Evolutionary conservation across 2,888 invertebrate species (phyloP).

Genomic region (Cyclophora punctaria): DNA sequence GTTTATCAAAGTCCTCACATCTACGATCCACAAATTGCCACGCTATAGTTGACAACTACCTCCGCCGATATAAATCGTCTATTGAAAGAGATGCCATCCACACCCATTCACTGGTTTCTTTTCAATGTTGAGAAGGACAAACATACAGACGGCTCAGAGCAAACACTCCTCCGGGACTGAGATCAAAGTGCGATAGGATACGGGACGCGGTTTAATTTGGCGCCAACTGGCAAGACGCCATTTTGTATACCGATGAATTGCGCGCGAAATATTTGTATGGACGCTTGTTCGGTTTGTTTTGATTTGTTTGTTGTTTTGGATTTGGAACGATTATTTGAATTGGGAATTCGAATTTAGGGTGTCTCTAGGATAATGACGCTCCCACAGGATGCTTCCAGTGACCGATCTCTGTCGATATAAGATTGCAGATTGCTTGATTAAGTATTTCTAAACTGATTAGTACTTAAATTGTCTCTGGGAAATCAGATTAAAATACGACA

Average conservation of each 20-base stretch:
- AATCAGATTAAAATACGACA: too few relatives aligned
- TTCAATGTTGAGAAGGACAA: constrained; percentile 54
- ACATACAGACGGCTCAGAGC: constrained; percentile 50
- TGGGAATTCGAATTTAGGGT: too few relatives aligned
- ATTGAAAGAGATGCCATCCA: constrained; percentile 49
- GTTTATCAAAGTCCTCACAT: constrained; percentile 47
- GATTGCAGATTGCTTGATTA: too few relatives aligned
- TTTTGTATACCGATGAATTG: constrained; percentile 36
- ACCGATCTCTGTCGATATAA: too few relatives aligned
- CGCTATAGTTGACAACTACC: constrained; percentile 50
- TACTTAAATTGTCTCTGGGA: too few relatives aligned
- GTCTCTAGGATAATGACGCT: too few relatives aligned
- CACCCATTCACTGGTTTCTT: constrained; percentile 52
- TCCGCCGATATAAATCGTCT: constrained; percentile 68
- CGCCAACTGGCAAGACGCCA: constrained; percentile 65
- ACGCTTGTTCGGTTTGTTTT: too few relatives aligned
- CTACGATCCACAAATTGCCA: constrained; percentile 69
- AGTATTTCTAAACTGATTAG: too few relatives aligned
- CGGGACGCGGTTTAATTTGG: constrained; percentile 65
- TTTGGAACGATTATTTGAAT: too few relatives aligned
- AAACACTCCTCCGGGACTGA: constrained; percentile 61
- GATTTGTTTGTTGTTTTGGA: too few relatives aligned
- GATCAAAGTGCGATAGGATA: constrained; percentile 72
- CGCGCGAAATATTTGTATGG: too few relatives aligned
- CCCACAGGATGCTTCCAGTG: too few relatives aligned